A percentile compares a stretch with the other conserved stretches of the same genome.
Evolutionary conservation across 2,113 vertebrate species (phyloP).

Genomic region (Penelope pileata): DNA sequence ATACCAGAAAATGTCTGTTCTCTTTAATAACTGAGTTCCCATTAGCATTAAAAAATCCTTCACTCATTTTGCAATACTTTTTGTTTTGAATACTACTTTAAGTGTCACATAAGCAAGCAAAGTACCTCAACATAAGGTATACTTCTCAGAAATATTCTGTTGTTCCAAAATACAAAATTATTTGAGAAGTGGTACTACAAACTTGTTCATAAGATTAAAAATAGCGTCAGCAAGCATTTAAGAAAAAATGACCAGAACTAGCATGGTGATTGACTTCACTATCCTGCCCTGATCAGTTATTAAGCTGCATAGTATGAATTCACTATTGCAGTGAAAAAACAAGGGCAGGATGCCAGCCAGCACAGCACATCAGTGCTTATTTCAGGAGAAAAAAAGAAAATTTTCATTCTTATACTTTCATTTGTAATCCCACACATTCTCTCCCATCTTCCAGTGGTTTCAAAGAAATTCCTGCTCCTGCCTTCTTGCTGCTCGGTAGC

Average conservation of each 20-base stretch:
- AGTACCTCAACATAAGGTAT: background rate
- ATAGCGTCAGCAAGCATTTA: background rate
- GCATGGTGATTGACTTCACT: background rate
- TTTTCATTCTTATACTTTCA: background rate
- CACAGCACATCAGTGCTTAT: background rate
- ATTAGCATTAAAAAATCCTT: background rate
- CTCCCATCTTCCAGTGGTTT: too few relatives aligned
- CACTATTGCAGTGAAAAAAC: background rate
- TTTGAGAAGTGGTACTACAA: background rate
- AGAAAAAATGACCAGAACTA: background rate
- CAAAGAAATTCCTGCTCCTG: background rate
- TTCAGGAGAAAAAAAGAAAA: background rate
- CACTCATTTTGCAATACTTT: background rate
- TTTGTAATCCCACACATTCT: background rate
- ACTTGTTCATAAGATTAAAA: background rate
- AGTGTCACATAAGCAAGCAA: background rate
- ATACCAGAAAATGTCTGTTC: background rate
- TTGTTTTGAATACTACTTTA: background rate
- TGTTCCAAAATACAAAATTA: background rate
- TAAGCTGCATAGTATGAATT: background rate
- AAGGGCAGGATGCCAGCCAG: background rate
- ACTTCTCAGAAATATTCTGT: background rate
- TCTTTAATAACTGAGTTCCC: background rate
- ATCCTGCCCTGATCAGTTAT: background rate
- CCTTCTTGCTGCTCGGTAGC: background rate